Conservation (phyloP, 2,797 vertebrate genomes). For the Cossypha heuglini region DNA sequence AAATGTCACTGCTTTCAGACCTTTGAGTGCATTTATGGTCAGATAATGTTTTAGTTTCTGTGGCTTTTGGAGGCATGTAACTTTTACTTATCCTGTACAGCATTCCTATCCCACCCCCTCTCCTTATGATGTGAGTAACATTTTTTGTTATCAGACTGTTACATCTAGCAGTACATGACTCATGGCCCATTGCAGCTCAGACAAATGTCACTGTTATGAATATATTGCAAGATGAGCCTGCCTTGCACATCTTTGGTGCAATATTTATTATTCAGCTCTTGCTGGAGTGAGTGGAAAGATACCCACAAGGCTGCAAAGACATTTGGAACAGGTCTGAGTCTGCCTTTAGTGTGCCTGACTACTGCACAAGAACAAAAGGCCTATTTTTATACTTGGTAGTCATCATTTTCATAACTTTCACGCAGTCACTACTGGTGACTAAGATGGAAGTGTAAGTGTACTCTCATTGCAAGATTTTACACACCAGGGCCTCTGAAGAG, state of each 20-base stretch:
- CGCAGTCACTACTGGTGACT: background rate
- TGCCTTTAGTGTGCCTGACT: background rate
- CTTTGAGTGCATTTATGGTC: background rate
- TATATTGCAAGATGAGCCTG: background rate
- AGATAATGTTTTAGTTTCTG: background rate
- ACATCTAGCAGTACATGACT: background rate
- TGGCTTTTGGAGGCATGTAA: background rate
- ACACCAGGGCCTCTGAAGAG: background rate
- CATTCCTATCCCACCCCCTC: background rate
- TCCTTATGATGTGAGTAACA: background rate
- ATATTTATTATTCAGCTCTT: conserved; percentile 1
- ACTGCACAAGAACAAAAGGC: background rate
- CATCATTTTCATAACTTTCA: background rate
- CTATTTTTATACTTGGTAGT: background rate
- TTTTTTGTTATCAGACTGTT: background rate
- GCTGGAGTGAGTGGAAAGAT: background rate
- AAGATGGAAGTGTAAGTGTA: background rate
- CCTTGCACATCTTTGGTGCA: background rate
- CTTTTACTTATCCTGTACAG: background rate
- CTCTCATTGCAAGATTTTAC: background rate
- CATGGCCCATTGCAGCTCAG: background rate
- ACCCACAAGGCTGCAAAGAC: background rate
- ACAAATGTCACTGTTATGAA: conserved; percentile 23
- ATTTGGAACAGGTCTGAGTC: background rate
- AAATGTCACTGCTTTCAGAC: background rate